Conservation (phyloP, 2,888 invertebrate species). For the Pseudococcus jackbeardsleyi region DNA sequence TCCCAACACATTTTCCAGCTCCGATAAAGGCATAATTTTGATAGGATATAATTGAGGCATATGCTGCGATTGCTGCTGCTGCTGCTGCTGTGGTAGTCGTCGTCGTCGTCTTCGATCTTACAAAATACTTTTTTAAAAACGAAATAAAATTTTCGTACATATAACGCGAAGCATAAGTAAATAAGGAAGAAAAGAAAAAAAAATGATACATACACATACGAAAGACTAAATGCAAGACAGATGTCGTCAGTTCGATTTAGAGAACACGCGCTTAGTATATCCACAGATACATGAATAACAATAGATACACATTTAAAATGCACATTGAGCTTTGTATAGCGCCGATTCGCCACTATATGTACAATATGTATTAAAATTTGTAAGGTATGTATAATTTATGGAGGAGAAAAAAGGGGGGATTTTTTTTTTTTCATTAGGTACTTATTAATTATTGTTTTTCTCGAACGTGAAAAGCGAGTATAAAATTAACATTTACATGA, state of each 20-base stretch:
- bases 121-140: background rate
- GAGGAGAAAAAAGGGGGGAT: too few relatives aligned
- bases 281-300: background rate
- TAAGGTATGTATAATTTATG: too few relatives aligned
- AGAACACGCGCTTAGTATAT: background rate
- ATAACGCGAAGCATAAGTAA: background rate
- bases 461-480: constrained; percentile 46
- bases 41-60: background rate
- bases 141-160: background rate
- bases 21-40: background rate
- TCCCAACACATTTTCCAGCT: background rate
- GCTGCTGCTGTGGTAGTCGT: background rate
- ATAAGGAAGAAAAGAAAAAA: background rate
- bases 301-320: constrained; percentile 14
- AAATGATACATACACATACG: background rate
- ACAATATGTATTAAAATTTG: background rate
- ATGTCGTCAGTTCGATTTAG: constrained; percentile 3
- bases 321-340: constrained; percentile 34
- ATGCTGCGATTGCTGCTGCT: background rate
- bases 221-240: constrained; percentile 10
- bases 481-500: constrained; percentile 44
- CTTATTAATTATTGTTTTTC: constrained; percentile 36
- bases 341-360: constrained; percentile 18
- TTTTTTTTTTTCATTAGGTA: background rate
- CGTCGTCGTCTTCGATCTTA: background rate